Conservation (phyloP, 2,113 vertebrate genomes). For the Amphiprion percula region DNA sequence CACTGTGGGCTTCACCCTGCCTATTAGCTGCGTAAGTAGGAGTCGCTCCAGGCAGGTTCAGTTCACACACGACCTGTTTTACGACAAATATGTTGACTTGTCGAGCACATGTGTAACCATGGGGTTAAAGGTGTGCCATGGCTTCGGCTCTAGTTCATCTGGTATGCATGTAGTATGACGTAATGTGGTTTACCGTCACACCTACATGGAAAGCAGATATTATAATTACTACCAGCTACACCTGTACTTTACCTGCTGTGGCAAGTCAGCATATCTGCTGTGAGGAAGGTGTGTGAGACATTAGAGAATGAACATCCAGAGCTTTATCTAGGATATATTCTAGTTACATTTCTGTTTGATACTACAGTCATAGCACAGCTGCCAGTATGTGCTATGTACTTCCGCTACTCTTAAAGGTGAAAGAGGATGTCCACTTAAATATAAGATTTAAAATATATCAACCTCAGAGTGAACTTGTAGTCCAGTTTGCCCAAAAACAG, state of each 20-base stretch:
- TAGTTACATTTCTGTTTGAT: too few relatives aligned
- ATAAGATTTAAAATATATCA: not conserved
- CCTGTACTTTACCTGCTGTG: not conserved
- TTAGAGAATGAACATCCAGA: not conserved
- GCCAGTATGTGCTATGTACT: not conserved
- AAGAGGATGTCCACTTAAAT: conserved; percentile 76
- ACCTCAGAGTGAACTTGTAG: not conserved
- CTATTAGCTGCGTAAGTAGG: conserved; percentile 98
- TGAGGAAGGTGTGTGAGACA: conserved; percentile 3
- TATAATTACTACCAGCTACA: not conserved
- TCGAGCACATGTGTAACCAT: not conserved
- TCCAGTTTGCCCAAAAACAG: not conserved
- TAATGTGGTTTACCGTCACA: not conserved
- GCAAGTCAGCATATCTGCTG: conserved; percentile 30
- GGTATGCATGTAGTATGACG: not conserved
- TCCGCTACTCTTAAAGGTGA: not conserved
- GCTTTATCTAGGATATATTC: too few relatives aligned
- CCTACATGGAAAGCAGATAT: not conserved
- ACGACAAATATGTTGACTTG: not conserved
- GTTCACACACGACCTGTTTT: not conserved
- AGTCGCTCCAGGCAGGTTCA: conserved; percentile 1
- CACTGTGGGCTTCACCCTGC: conserved; percentile 94
- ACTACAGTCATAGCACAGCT: too few relatives aligned
- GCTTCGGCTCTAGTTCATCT: not conserved
- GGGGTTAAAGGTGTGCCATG: not conserved